Evolutionary conservation across 2,797 vertebrate species (phyloP), one percentile per base, ranked within the genome.

Genomic region (Eutrigla gurnardus): DNA sequence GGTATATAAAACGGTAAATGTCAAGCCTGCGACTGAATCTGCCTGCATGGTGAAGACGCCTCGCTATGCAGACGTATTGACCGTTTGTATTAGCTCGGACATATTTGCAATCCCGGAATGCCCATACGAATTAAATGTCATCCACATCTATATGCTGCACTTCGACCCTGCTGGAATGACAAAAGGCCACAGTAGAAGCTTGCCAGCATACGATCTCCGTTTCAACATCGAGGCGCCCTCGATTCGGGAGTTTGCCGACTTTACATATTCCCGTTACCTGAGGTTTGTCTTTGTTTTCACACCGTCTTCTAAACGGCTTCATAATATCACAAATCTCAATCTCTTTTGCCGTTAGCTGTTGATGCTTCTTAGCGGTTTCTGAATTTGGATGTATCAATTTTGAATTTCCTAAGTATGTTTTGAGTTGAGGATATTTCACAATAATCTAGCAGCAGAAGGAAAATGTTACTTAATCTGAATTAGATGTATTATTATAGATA

Each of bases 51-150:
- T 61, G 58, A 65, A 14, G 17, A 77, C 7, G 36, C 2, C 36
- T 45, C 4, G 5, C 33, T n/a, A 40, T 53, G 70, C 46, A 58
- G 10, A 46, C 12, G 37, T 54, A 59, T 55, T 55, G 45, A 40
- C 40, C 60, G n/a, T 45, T 65, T 69, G 55, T 49, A 54, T 76
- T 33, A 67, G 61, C 35, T 72, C 42, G 64, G 49, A 60, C 50
- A 33, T 33, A 65, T 73, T 71, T 55, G 57, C 65, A 57, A 33
- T 32, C 43, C 14, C 5, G 42, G 14, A 67, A 64, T 49, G 58
- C 63, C 50, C 47, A 46, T 61, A 47, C 64, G 53, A 54, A 50
- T 66, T 52, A 74, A 81, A 82, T 87, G 65, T 81, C 66, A 47
- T 39, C n/a, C 61, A 66, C 64, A 65, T 81, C 58, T 77, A 33